Evolutionary conservation across 2,888 invertebrate species (phyloP).

Genomic region (Arctia plantaginis): DNA sequence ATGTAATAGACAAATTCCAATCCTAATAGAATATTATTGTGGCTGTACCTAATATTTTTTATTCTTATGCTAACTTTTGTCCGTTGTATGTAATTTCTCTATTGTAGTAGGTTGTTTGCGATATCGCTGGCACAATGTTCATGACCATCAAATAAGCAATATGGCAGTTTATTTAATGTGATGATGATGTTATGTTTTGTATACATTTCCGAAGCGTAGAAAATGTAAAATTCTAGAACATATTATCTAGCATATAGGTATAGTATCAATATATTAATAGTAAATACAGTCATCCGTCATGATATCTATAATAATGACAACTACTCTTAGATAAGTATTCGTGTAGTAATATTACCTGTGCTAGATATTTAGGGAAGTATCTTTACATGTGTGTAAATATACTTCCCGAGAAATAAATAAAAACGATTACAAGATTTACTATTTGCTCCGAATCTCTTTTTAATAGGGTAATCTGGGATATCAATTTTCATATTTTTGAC

Average conservation of each 20-base stretch:
- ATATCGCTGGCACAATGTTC: too few relatives aligned
- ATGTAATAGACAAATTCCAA: neutral
- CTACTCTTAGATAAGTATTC: slow-evolving; percentile 9
- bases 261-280: neutral
- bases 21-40: neutral
- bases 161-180: too few relatives aligned
- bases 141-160: too few relatives aligned
- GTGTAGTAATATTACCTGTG: neutral
- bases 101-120: too few relatives aligned
- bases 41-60: too few relatives aligned
- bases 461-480: too few relatives aligned
- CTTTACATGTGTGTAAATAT: too few relatives aligned
- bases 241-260: neutral
- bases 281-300: slow-evolving; percentile 4
- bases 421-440: too few relatives aligned
- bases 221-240: neutral
- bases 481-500: too few relatives aligned
- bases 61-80: neutral
- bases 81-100: too few relatives aligned
- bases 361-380: neutral
- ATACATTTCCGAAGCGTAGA: too few relatives aligned
- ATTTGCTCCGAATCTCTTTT: too few relatives aligned
- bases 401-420: neutral
- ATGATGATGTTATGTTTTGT: neutral
- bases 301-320: neutral